Base-by-base conservation (phyloP, 2,113 vertebrate species). In the Heterochromis multidens region DNA sequence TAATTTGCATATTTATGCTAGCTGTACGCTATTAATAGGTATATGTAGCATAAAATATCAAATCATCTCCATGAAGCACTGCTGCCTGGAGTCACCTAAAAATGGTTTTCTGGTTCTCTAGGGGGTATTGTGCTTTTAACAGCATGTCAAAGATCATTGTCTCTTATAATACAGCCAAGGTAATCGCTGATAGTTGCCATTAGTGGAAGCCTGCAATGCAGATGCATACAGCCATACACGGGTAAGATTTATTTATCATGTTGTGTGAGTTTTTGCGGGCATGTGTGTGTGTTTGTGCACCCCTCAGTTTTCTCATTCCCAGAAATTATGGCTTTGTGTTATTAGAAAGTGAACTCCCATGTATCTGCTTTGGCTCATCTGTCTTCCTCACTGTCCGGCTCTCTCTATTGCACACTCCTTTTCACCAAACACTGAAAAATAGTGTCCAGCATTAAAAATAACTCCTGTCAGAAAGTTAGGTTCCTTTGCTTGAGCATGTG, bases 391-490 rank as follows among this genome's bases (percentile, higher is more conserved):
- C 65, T 46, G 37, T 70, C 40, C n/a, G n/a, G n/a, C n/a, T n/a
- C n/a, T n/a, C n/a, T n/a, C n/a, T n/a, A n/a, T n/a, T n/a, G 6
- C 65, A 27, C 62, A 0, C 16, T 12, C 40, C 0, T 40, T 7
- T 46, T 70, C 16, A 70, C 40, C 23, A 49, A 40, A 67, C n/a
- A 67, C 40, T 25, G 25, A 67, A 67, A 67, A 67, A 67, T 43
- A 25, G 35, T 43, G 25, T 23, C 63, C 63, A 67, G 63, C 63
- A 43, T 67, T 17, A 43, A 67, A n/a, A 37, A 21, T 1, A n/a
- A n/a, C 40, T 43, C 35, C 0, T 65, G 23, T 65, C 35, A 65
- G 12, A 43, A 25, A 43, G 63, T 67, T 23, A 37, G 4, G 12
- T 12, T 40, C 23, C 63, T 46, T 23, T 46, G 37, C 37, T 67